phyloP scores from a whole-genome alignment of 2,888 invertebrate species.

The Auanema freiburgensis region DNA sequence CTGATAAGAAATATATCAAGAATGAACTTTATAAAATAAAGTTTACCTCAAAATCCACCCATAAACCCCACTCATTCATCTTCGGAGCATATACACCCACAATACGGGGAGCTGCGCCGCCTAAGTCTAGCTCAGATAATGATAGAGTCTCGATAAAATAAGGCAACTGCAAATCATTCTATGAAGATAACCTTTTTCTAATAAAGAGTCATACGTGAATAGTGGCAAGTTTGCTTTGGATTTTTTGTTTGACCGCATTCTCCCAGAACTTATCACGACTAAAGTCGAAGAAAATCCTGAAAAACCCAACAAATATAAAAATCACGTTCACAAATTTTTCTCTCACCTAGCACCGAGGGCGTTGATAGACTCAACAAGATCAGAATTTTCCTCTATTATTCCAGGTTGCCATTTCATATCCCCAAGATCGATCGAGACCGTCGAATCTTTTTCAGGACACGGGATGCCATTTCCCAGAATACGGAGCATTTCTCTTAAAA shows the following conservation, averaged over 20 bases:
- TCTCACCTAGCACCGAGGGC: slow-evolving; percentile 52
- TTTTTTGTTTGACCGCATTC: slow-evolving; percentile 75
- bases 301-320: no score
- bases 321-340: no score
- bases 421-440: slow-evolving; percentile 37
- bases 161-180: slow-evolving; percentile 71
- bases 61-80: slow-evolving; percentile 81
- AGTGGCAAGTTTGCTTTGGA: slow-evolving; percentile 83
- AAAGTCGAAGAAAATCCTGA: slow-evolving; percentile 80
- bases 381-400: slow-evolving; percentile 35
- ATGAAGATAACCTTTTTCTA: background rate
- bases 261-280: slow-evolving; percentile 77
- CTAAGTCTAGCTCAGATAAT: slow-evolving; percentile 67
- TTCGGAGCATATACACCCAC: slow-evolving; percentile 69
- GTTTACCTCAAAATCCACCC: slow-evolving; percentile 78
- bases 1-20: slow-evolving; percentile 16
- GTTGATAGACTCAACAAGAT: slow-evolving; percentile 57
- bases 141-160: slow-evolving; percentile 83
- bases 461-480: slow-evolving; percentile 21
- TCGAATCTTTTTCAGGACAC: slow-evolving; percentile 31
- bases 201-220: slow-evolving; percentile 73
- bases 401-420: slow-evolving; percentile 43
- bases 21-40: slow-evolving; percentile 1
- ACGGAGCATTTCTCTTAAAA: slow-evolving; percentile 36
- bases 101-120: slow-evolving; percentile 53